Evolutionary conservation across 1,140 invertebrate genomes (phyloP), one percentile per base, ranked within the genome.

Genomic region (Drosophila ficusphila): DNA sequence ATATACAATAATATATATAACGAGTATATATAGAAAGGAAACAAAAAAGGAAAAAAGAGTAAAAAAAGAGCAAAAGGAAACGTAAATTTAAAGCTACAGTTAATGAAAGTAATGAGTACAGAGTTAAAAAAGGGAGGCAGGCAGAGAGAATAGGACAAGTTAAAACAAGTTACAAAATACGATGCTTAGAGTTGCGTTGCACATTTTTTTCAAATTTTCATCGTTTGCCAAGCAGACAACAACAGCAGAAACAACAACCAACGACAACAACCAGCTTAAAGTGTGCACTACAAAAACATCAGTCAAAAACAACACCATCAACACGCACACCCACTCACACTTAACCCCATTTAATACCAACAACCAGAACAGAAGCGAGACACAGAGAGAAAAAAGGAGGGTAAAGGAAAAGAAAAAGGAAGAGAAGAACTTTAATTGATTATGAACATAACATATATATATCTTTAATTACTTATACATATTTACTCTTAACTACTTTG

Each of bases 141-240:
- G 74, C 25, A 38, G 27, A 70, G 61, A 68, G 48, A 54, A 41
- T 38, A 64, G 57, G 77, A 70, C 56, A 60, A 69, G 41, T 57
- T 25, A 68, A 68, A 16, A 72, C 23, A 58, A 39, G 69, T 71
- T 65, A 81, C 23, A 58, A 39, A 68, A 78, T 65, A 81, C 82
- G 82, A 88, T 88, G 82, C 82, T 88, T 88, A 82, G 73, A 86
- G 83, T 88, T 88, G 82, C 82, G 77, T 88, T 88, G 82, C 82
- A 88, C 82, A 88, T 82, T 85, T 85, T 73, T 88, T 82, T 57
- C 27, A 57, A 74, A 76, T 79, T 65, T 88, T 88, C 83, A 88
- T 88, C 82, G 82, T 88, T 88, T 88, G 82, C 82, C 82, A 88
- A 88, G 82, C 82, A 88, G 82, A 88, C 82, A 81, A 61, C 56